phyloP scores from a whole-genome alignment of 2,113 vertebrate species.

The Pangasianodon gigas region DNA sequence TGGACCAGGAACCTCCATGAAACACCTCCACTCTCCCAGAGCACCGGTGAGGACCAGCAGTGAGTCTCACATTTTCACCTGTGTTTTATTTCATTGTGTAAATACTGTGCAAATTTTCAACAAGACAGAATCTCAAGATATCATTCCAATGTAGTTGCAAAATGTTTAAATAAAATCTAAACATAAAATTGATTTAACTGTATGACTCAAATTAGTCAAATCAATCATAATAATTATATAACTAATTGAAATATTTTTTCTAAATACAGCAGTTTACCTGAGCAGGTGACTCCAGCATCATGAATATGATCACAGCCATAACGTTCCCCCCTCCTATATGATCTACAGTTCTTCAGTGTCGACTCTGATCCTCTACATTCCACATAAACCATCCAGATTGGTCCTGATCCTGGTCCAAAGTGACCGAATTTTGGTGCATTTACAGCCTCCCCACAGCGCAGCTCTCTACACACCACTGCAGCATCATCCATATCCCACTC shows the following conservation, averaged over 20 bases:
- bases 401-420: conserved; percentile 15
- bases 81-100: neutral
- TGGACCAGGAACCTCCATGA: conserved; percentile 16
- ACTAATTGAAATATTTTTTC: no score
- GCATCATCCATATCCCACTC: conserved; percentile 52
- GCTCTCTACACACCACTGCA: conserved; percentile 55
- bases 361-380: conserved; percentile 26
- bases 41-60: conserved; percentile 18
- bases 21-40: conserved; percentile 38
- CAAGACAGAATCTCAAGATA: no score
- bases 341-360: conserved; percentile 16
- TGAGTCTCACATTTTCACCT: neutral
- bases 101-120: neutral
- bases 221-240: neutral
- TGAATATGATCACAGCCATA: neutral
- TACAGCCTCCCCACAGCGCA: conserved; percentile 55
- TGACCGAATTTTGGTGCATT: neutral
- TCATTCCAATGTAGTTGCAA: no score
- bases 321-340: neutral
- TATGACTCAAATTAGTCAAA: no score
- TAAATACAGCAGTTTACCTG: conserved; percentile 7
- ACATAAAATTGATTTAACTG: neutral
- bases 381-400: conserved; percentile 9
- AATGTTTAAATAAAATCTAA: no score
- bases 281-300: conserved; percentile 16